Evolutionary conservation across 2,888 invertebrate genomes (phyloP), one percentile per base, ranked within the genome.

Genomic region (Drosophila demipolita): DNA sequence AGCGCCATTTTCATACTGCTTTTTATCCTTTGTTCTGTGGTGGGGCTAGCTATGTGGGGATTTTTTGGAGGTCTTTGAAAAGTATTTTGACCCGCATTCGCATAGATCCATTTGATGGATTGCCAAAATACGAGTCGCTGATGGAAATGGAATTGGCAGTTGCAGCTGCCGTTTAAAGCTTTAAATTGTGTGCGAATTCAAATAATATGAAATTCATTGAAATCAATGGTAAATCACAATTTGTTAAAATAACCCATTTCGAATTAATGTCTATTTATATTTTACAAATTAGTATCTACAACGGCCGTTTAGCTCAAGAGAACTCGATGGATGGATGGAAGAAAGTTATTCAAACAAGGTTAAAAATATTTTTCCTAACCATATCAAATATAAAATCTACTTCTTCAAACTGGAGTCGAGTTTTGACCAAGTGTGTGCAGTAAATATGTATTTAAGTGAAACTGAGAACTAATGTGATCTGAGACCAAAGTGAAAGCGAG

Each of bases 11-110:
- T n/a, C 29, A 26, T 50, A 35, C 6, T 58, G 29, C n/a, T 70
- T 54, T 35, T 17, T 33, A 6, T 29, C 29, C 29, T 29, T 57
- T 40, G n/a, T 26, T 60, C 1, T 48, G 48, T 49, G 29, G 3
- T 15, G 54, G 40, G 15, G 11, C 17, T 5, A n/a, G 8, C 17
- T 7, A n/a, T n/a, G 15, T 45, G 20, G 45, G 23, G 8, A 23
- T 15, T 23, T 23, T 54, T 23, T 35, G 35, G 26, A 17, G 12
- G 48, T 53, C 61, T 54, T 67, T 59, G 65, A 45, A 68, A 70
- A 78, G 69, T 67, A 68, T 70, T 74, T 77, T 75, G 80, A 75
- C 77, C 81, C 70, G 68, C 68, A 70, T 73, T 78, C 55, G 64
- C 63, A 55, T 45, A 66, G 70, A 49, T 68, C 53, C 55, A 59